Evolutionary conservation across 2,888 invertebrate species (phyloP).

Genomic region (Eumacrocentrus americanus): DNA sequence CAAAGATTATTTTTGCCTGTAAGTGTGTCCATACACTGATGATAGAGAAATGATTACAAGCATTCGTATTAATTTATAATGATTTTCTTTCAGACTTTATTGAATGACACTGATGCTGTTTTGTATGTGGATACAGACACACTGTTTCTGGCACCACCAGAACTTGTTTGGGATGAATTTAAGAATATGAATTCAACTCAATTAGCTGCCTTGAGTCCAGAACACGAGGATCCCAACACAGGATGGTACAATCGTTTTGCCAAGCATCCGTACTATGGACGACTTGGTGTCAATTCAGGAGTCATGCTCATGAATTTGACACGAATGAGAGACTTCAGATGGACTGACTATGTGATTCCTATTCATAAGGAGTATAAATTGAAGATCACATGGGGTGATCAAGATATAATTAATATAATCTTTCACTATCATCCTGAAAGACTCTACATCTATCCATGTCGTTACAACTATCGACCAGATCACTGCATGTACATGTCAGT

Average conservation of each 20-base stretch:
- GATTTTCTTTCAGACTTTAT: constrained; percentile 69
- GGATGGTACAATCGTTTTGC: constrained; percentile 98
- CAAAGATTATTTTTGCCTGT: constrained; percentile 93
- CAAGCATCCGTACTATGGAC: constrained; percentile 91
- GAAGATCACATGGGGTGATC: constrained; percentile 96
- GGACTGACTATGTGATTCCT: constrained; percentile 83
- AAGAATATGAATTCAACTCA: constrained; percentile 81
- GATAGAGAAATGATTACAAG: not conserved
- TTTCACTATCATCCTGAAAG: constrained; percentile 85
- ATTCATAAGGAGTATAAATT: constrained; percentile 84
- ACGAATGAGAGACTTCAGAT: constrained; percentile 83
- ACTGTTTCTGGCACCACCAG: constrained; percentile 82
- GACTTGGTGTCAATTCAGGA: constrained; percentile 91
- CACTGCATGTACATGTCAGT: constrained; percentile 96
- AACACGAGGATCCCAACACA: constrained; percentile 89
- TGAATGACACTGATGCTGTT: constrained; percentile 81
- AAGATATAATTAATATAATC: constrained; percentile 91
- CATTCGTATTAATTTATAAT: not conserved
- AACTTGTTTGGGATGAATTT: constrained; percentile 85
- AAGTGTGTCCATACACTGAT: constrained; percentile 55
- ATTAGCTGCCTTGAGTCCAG: constrained; percentile 85
- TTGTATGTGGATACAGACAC: constrained; percentile 94
- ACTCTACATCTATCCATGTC: constrained; percentile 80
- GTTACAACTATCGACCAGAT: constrained; percentile 92
- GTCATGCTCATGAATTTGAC: constrained; percentile 98